Base-by-base conservation (phyloP, 2,113 vertebrate species). In the Eublepharis macularius region DNA sequence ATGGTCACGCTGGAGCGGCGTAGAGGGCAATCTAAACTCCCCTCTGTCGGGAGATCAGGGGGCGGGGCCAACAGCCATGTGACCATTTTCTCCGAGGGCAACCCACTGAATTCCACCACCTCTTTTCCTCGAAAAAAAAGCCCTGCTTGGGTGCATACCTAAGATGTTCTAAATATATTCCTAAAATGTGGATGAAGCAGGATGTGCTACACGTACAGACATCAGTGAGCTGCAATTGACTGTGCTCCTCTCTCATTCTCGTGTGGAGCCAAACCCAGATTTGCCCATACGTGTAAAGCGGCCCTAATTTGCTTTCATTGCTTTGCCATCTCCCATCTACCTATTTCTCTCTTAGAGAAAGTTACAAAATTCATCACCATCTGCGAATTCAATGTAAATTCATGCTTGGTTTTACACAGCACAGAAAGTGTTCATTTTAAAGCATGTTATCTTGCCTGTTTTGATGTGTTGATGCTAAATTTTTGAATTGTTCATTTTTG, bases 371-470 rank as follows among this genome's bases (percentile, higher is more conserved):
- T 49, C 54, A 86, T 80, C 51, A 49, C n/a, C 69, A 63, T 74
- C 69, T 49, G 60, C 43, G 16, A 74, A 60, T 73, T 43, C 63
- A 65, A 19, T 80, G 70, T 39, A 73, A 85, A 73, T 10, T 80
- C 34, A 19, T 12, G 13, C 47, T 57, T 57, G 49, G 36, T 70
- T 85, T 63, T 54, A n/a, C 63, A 39, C 89, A 91, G 29, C 76
- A 88, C 43, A 92, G 85, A 88, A 91, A 87, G 60, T 88, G 87
- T 88, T 89, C 86, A 86, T 92, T 90, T 54, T 9, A 90, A 87
- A 87, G 89, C 90, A 72, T 68, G 4, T 93, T 93, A 92, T 90
- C 88, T 91, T 90, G 86, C 86, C 80, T 93, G 87, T 90, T 92
- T 91, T 85, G 85, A 88, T 89, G 87, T 4, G 29, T 29, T 73